A percentile compares a stretch with the other conserved stretches of the same genome.
phyloP scores from a whole-genome alignment of 2,888 invertebrate genomes.

The Drosophila melanosoma region DNA sequence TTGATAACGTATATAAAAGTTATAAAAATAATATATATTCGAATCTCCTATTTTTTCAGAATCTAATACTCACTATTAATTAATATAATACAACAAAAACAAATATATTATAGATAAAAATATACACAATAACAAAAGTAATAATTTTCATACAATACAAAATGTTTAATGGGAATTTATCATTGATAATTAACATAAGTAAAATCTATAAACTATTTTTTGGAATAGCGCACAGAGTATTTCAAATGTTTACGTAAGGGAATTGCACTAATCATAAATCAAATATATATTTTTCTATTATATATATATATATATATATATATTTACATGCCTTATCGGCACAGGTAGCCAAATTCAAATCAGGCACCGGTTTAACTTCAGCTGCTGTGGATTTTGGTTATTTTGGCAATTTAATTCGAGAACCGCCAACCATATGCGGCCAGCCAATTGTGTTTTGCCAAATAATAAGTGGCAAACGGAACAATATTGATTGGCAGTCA shows the following conservation, averaged over 20 bases:
- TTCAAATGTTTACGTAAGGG: background rate
- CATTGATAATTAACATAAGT: background rate
- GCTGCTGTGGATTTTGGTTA: constrained; percentile 6
- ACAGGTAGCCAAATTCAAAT: background rate
- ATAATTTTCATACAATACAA: background rate
- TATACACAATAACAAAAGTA: background rate
- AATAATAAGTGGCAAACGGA: constrained; percentile 18
- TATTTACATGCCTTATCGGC: constrained; percentile 46
- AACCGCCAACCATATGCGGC: constrained; percentile 43
- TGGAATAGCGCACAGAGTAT: background rate
- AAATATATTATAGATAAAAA: background rate
- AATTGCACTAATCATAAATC: constrained; percentile 22
- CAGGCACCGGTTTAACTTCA: constrained; percentile 4
- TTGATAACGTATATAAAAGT: background rate
- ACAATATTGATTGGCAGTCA: constrained; percentile 49
- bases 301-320: constrained; percentile 3
- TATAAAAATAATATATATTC: background rate
- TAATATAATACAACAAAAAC: too few species aligned
- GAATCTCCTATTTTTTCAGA: too few species aligned
- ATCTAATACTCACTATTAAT: too few species aligned
- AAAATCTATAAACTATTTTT: background rate
- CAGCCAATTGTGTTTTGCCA: constrained; percentile 13
- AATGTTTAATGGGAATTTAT: background rate
- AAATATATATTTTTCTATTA: constrained; percentile 4
- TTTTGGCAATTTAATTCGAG: constrained; percentile 38